phyloP scores from a whole-genome alignment of 2,888 invertebrate genomes.

The Phyllotreta striolata region DNA sequence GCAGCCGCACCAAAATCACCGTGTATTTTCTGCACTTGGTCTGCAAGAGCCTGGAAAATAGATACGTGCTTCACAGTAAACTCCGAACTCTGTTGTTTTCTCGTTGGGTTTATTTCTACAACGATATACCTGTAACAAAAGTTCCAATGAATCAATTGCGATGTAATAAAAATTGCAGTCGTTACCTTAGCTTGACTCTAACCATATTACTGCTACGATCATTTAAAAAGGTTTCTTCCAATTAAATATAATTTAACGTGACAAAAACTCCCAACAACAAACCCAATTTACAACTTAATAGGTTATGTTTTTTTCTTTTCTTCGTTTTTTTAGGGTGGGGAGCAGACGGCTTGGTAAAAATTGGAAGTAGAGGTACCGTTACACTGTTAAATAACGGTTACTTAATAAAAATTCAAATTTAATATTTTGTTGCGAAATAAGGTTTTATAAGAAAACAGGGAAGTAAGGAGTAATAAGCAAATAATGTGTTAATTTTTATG shows the following conservation, averaged over 20 bases:
- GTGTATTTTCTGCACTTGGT: conserved; percentile 73
- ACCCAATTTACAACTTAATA: background rate
- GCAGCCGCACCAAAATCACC: conserved; percentile 81
- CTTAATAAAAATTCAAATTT: no score
- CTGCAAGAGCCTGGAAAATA: conserved; percentile 67
- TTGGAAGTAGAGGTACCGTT: no score
- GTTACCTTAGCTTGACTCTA: conserved; percentile 54
- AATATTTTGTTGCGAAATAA: no score
- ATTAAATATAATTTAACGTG: conserved; percentile 4
- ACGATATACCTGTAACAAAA: conserved; percentile 70
- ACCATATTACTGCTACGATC: conserved; percentile 48
- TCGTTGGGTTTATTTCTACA: conserved; percentile 67
- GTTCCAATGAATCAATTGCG: conserved; percentile 4
- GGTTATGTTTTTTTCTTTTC: conserved; percentile 16
- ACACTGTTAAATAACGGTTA: no score
- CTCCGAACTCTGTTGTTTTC: conserved; percentile 61
- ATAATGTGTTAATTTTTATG: no score
- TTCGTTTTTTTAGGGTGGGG: conserved; percentile 8
- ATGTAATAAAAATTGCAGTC: background rate
- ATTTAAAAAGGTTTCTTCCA: conserved; percentile 8
- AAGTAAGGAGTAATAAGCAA: no score
- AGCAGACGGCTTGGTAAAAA: no score
- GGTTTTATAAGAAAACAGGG: no score
- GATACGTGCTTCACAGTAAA: conserved; percentile 64
- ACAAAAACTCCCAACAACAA: background rate